Conservation (phyloP, 2,888 invertebrate species). For the Diadromus collaris region DNA sequence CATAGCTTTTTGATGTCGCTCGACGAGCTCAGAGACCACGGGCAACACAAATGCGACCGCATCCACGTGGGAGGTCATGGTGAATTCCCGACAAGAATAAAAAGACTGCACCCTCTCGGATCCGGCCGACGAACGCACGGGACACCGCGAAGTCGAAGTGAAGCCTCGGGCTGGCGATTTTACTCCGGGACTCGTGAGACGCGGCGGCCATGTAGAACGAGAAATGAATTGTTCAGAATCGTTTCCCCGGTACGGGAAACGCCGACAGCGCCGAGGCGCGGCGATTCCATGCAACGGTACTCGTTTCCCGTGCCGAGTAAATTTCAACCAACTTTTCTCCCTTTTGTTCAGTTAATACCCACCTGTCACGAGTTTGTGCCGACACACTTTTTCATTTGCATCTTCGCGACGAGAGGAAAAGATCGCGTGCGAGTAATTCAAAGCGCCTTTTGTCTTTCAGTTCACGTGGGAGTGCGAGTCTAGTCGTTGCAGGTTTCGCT, state of each 20-base stretch:
- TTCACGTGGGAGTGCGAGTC: no score
- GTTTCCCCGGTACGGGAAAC: conserved; percentile 58
- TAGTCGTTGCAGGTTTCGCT: no score
- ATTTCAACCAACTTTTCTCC: conserved; percentile 25
- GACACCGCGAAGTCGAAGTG: not conserved
- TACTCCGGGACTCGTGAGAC: not conserved
- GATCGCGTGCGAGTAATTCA: conserved; percentile 7
- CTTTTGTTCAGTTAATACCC: not conserved
- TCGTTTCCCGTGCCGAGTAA: conserved; percentile 17
- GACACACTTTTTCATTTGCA: conserved; percentile 16
- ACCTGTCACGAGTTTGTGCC: conserved; percentile 6
- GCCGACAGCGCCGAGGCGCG: conserved; percentile 40
- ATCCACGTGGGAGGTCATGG: not conserved
- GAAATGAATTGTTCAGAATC: conserved; percentile 57
- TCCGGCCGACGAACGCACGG: not conserved
- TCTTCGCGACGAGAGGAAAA: not conserved
- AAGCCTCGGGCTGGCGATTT: not conserved
- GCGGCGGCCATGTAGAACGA: conserved; percentile 41
- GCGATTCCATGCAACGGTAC: conserved; percentile 18
- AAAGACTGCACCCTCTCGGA: not conserved
- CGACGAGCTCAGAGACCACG: not conserved
- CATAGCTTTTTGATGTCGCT: conserved; percentile 56
- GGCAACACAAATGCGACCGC: conserved; percentile 15
- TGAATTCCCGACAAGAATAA: not conserved
- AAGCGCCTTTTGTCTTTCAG: conserved; percentile 6